Conservation (phyloP, 2,888 invertebrate species). For the Pammene fasciana region DNA sequence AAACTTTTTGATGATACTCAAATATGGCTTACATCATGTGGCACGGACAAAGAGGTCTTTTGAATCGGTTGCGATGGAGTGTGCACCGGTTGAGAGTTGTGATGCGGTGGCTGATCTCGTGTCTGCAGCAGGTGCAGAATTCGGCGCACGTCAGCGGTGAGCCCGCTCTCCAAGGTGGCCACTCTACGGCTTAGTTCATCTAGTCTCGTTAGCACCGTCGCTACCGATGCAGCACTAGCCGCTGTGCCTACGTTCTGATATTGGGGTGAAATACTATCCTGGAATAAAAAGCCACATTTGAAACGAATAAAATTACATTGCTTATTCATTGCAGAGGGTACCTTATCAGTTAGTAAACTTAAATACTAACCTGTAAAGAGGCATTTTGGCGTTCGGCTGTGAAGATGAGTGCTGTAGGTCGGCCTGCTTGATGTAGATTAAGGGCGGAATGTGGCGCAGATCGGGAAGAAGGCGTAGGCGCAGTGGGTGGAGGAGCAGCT, state of each 20-base stretch:
- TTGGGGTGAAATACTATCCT: slow-evolving; percentile 76
- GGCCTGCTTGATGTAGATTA: slow-evolving; percentile 74
- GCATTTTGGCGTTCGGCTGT: slow-evolving; percentile 65
- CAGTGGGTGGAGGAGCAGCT: slow-evolving; percentile 59
- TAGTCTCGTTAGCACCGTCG: slow-evolving; percentile 85
- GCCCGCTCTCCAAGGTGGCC: slow-evolving; percentile 87
- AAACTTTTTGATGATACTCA: background rate
- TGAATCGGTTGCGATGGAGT: slow-evolving; percentile 71
- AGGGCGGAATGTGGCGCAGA: slow-evolving; percentile 79
- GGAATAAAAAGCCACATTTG: slow-evolving; percentile 43
- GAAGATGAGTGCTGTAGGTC: slow-evolving; percentile 69
- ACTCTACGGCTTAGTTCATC: slow-evolving; percentile 88
- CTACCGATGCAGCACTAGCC: slow-evolving; percentile 71
- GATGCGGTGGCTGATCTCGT: slow-evolving; percentile 58
- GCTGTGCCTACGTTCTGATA: slow-evolving; percentile 76
- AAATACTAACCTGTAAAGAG: slow-evolving; percentile 28
- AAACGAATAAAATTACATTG: background rate
- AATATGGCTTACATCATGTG: slow-evolving; percentile 69
- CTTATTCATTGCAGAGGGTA: background rate
- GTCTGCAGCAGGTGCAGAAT: slow-evolving; percentile 87
- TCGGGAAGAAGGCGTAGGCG: slow-evolving; percentile 71
- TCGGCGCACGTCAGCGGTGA: slow-evolving; percentile 88
- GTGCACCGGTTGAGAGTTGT: slow-evolving; percentile 63
- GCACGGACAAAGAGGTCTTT: slow-evolving; percentile 74
- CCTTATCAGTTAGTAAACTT: background rate